These are phyloP conservation scores for Lepus townsendii DNA, from an alignment of 2,797 vertebrate genomes.

Conservation along the genomic window DNA sequence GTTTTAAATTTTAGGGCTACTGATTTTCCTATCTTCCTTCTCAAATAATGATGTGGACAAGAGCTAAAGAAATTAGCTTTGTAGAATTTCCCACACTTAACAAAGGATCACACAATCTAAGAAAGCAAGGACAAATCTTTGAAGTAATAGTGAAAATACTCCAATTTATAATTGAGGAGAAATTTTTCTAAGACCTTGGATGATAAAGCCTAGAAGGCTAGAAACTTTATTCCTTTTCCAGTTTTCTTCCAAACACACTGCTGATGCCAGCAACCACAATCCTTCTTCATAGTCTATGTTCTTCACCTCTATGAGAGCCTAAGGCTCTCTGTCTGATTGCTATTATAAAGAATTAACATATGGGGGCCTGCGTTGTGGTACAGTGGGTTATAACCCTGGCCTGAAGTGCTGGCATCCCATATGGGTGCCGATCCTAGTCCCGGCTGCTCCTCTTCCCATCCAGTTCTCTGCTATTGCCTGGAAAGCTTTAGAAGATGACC, in stretches of 20 bases:
- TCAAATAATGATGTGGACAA: not conserved
- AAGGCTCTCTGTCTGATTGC: not conserved
- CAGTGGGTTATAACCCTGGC: too few species aligned
- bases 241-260: not conserved
- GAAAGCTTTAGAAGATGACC: too few species aligned
- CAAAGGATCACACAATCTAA: not conserved
- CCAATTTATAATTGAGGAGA: not conserved
- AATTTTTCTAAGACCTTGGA: slow-evolving; percentile 5
- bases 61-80: not conserved
- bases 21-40: slow-evolving; percentile 27
- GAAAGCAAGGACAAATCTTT: not conserved
- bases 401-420: too few species aligned
- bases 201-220: not conserved
- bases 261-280: not conserved
- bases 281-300: not conserved
- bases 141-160: not conserved
- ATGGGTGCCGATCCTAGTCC: too few species aligned
- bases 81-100: not conserved
- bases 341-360: not conserved
- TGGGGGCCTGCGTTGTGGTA: too few species aligned
- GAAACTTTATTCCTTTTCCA: not conserved
- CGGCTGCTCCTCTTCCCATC: too few species aligned
- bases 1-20: not conserved
- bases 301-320: not conserved
- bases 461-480: too few species aligned